These are phyloP conservation scores for Drosophila atripex DNA, from an alignment of 2,888 invertebrate genomes.

Conservation along the genomic window DNA sequence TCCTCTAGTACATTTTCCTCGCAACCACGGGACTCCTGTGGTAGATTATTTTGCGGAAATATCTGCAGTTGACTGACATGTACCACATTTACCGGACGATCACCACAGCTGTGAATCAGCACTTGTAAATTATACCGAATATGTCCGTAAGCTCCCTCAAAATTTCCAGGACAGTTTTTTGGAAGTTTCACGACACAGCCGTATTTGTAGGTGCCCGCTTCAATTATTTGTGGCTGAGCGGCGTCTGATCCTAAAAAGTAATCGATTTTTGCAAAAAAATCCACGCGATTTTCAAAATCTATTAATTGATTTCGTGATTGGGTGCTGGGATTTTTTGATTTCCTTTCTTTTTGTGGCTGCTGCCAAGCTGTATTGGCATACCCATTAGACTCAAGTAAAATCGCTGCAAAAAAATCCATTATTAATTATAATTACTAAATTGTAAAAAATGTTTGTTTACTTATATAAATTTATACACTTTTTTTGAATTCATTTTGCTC, in stretches of 20 bases:
- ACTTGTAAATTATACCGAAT: conserved; percentile 75
- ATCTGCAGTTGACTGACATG: conserved; percentile 44
- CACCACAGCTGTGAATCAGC: conserved; percentile 54
- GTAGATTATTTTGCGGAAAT: conserved; percentile 27
- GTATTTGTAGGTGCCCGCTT: conserved; percentile 70
- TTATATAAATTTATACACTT: no score
- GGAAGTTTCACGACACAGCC: conserved; percentile 76
- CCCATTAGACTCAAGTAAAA: conserved; percentile 73
- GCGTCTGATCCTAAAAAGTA: conserved; percentile 80
- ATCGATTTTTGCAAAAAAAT: conserved; percentile 76
- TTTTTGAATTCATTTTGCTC: no score
- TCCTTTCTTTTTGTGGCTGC: conserved; percentile 46
- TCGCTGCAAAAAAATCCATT: conserved; percentile 49
- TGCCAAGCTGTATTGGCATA: conserved; percentile 76
- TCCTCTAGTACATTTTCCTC: conserved; percentile 59
- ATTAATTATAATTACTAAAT: neutral
- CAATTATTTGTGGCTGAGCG: conserved; percentile 64
- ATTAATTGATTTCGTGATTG: conserved; percentile 18
- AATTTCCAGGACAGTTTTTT: conserved; percentile 69
- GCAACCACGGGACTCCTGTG: conserved; percentile 15
- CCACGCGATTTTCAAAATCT: conserved; percentile 68
- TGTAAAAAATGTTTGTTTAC: no score
- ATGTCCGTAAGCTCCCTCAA: conserved; percentile 69
- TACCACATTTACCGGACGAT: conserved; percentile 33
- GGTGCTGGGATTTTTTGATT: conserved; percentile 32